phyloP scores from a whole-genome alignment of 2,888 invertebrate genomes.

The Zeuzera pyrina region DNA sequence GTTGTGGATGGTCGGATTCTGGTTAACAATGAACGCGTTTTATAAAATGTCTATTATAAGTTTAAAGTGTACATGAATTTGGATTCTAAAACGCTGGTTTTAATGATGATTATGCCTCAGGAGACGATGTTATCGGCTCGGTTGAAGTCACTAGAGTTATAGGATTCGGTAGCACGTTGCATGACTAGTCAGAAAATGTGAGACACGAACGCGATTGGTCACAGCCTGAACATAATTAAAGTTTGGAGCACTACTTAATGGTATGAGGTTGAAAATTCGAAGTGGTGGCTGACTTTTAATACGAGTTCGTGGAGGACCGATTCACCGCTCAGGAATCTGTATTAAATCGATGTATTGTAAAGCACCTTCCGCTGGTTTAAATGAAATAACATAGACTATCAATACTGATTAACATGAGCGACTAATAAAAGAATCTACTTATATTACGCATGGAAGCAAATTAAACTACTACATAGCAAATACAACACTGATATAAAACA shows the following conservation, averaged over 20 bases:
- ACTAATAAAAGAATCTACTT: no score
- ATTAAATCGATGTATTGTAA: slow-evolving; percentile 39
- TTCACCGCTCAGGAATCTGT: slow-evolving; percentile 53
- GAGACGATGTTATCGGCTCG: slow-evolving; percentile 15
- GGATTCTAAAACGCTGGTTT: slow-evolving; percentile 28
- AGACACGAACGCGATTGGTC: slow-evolving; percentile 72
- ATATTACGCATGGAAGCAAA: no score
- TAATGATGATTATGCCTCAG: slow-evolving; percentile 38
- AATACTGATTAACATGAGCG: no score
- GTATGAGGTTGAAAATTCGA: slow-evolving; percentile 64
- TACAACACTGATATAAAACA: no score
- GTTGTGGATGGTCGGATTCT: slow-evolving; percentile 36
- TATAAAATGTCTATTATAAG: slow-evolving; percentile 19
- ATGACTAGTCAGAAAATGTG: slow-evolving; percentile 67
- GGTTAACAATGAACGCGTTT: slow-evolving; percentile 33
- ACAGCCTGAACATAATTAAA: slow-evolving; percentile 72
- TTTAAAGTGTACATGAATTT: slow-evolving; percentile 28
- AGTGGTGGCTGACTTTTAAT: slow-evolving; percentile 69
- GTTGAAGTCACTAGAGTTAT: slow-evolving; percentile 28
- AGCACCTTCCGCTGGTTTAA: slow-evolving; percentile 17
- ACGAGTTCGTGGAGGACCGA: slow-evolving; percentile 63
- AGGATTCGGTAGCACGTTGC: slow-evolving; percentile 69
- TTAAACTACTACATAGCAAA: no score
- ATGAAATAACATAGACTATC: no score
- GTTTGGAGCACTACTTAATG: slow-evolving; percentile 70